Evolutionary conservation across 2,888 invertebrate genomes (phyloP).

Genomic region (Cantharis lateralis): DNA sequence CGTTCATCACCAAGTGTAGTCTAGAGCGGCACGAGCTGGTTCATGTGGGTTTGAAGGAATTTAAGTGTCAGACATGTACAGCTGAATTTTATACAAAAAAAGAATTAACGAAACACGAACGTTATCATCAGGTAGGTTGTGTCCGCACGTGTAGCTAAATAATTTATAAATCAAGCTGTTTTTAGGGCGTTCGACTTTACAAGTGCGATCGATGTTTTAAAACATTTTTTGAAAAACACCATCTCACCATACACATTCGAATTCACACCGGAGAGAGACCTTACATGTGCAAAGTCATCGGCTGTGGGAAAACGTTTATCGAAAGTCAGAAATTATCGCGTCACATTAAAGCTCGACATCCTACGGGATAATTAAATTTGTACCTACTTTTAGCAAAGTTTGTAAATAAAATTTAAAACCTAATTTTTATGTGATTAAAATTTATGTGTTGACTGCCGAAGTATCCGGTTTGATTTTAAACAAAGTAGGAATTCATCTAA

Average conservation of each 20-base stretch:
- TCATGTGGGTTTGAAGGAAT: constrained; percentile 45
- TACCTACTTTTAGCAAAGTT: not conserved
- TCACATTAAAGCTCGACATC: constrained; percentile 43
- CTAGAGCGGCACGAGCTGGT: constrained; percentile 46
- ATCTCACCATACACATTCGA: constrained; percentile 44
- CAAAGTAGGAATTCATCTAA: too few species aligned
- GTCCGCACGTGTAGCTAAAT: not conserved
- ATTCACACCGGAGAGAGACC: constrained; percentile 47
- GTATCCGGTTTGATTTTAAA: too few species aligned
- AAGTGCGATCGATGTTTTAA: constrained; percentile 47
- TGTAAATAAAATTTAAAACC: not conserved
- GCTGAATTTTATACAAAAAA: constrained; percentile 46
- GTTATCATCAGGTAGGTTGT: constrained; percentile 44
- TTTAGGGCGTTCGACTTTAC: constrained; percentile 42
- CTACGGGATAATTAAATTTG: constrained; percentile 26
- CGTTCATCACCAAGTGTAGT: constrained; percentile 43
- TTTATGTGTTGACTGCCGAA: too few species aligned
- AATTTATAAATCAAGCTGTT: constrained; percentile 18
- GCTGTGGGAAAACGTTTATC: constrained; percentile 45
- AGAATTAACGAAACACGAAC: constrained; percentile 44
- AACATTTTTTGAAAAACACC: constrained; percentile 47
- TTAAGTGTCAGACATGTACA: constrained; percentile 41
- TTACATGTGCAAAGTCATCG: constrained; percentile 41
- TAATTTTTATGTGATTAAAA: not conserved
- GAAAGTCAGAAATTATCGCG: constrained; percentile 47